Evolutionary conservation across 2,113 vertebrate genomes (phyloP).

Genomic region (Lophotis ruficrista): DNA sequence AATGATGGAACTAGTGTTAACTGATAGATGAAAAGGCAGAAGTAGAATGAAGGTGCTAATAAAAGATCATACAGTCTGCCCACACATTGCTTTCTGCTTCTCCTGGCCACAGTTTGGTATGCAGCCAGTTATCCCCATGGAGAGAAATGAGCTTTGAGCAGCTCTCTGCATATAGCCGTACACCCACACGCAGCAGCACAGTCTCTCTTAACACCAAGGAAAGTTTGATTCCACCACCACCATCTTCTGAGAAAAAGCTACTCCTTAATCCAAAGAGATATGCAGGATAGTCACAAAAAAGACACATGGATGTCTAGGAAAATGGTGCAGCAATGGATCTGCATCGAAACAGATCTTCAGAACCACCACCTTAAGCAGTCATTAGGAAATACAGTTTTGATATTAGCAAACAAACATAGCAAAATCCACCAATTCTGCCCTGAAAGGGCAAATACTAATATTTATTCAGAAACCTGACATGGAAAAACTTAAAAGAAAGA

Average conservation of each 20-base stretch:
- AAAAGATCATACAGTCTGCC: constrained; percentile 75
- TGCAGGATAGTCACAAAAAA: constrained; percentile 2
- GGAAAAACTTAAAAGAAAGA: background rate
- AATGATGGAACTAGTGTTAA: constrained; percentile 35
- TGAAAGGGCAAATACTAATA: background rate
- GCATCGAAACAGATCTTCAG: background rate
- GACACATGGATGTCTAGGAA: background rate
- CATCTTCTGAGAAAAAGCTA: constrained; percentile 78
- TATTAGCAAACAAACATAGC: background rate
- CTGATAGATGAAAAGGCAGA: constrained; percentile 5
- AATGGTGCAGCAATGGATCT: background rate
- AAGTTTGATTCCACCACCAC: constrained; percentile 72
- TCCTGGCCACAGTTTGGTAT: constrained; percentile 65
- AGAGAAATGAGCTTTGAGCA: constrained; percentile 72
- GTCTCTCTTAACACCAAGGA: constrained; percentile 68
- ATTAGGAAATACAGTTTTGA: background rate
- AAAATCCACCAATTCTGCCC: background rate
- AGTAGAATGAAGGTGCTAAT: constrained; percentile 69
- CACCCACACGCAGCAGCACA: constrained; percentile 75
- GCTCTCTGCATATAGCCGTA: constrained; percentile 71
- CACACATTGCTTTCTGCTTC: constrained; percentile 72
- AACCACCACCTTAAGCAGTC: background rate
- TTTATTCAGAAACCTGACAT: background rate
- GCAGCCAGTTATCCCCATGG: constrained; percentile 70
- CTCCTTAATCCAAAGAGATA: constrained; percentile 66